Conservation (phyloP, 2,113 vertebrate species). For the Pao palembangensis region DNA sequence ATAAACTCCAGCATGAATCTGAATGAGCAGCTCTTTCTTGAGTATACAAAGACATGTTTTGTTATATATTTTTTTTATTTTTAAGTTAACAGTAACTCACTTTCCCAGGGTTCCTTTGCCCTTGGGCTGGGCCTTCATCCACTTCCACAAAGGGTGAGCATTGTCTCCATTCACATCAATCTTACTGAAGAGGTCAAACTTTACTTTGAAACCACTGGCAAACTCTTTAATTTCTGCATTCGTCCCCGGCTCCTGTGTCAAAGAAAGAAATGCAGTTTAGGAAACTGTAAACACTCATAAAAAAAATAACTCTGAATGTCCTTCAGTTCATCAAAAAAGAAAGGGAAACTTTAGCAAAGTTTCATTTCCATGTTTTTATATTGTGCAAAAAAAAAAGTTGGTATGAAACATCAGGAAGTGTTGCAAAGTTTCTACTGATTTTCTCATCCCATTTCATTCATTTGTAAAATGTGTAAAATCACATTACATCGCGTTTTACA, state of each 20-base stretch:
- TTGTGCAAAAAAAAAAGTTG: no score
- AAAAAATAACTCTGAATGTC: no score
- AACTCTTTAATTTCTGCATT: slow-evolving; percentile 87
- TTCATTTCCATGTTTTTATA: not conserved
- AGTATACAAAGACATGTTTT: not conserved
- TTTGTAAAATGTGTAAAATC: no score
- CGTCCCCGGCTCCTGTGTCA: slow-evolving; percentile 85
- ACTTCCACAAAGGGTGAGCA: slow-evolving; percentile 92
- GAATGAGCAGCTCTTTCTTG: not conserved
- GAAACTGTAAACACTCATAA: not conserved
- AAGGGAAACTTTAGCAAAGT: not conserved
- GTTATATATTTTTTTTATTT: not conserved
- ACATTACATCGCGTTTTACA: no score
- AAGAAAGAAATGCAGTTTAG: not conserved
- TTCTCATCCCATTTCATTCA: no score
- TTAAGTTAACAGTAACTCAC: slow-evolving; percentile 74
- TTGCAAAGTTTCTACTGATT: no score
- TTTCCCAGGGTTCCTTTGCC: slow-evolving; percentile 88
- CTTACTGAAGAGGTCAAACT: slow-evolving; percentile 92
- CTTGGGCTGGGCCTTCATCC: slow-evolving; percentile 95
- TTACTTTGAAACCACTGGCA: slow-evolving; percentile 81
- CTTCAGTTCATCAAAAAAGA: no score
- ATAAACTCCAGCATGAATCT: no score
- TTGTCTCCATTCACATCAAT: slow-evolving; percentile 89
- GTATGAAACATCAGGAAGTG: no score